These are phyloP conservation scores for Rhipidura dahli DNA, from an alignment of 2,113 vertebrate genomes.

Conservation along the genomic window DNA sequence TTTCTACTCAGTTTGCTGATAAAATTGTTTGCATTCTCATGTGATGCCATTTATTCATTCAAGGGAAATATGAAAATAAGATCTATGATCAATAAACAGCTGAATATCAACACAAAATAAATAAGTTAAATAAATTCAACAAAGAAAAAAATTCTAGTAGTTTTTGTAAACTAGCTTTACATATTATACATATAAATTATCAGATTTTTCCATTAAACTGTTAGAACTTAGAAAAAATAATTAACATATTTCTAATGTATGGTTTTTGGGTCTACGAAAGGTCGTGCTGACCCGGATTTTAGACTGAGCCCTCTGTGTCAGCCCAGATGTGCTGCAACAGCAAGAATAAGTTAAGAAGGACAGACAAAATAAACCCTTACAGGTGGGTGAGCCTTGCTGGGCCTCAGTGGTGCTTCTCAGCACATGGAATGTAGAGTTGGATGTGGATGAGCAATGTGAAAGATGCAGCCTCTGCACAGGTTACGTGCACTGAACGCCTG, in stretches of 20 bases:
- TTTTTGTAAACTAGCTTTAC: slow-evolving; percentile 74
- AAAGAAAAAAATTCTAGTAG: slow-evolving; percentile 56
- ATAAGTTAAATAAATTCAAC: slow-evolving; percentile 77
- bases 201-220: slow-evolving; percentile 63
- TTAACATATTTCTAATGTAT: slow-evolving; percentile 65
- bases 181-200: slow-evolving; percentile 81
- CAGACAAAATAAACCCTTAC: slow-evolving; percentile 29
- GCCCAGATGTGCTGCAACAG: slow-evolving; percentile 32
- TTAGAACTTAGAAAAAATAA: slow-evolving; percentile 64
- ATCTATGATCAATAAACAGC: slow-evolving; percentile 55
- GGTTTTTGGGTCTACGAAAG: slow-evolving; percentile 59
- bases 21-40: slow-evolving; percentile 18
- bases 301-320: slow-evolving; percentile 58
- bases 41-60: slow-evolving; percentile 52
- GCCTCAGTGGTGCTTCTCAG: slow-evolving; percentile 48
- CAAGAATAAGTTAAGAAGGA: slow-evolving; percentile 65
- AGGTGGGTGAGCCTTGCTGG: slow-evolving; percentile 28
- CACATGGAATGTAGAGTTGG: slow-evolving; percentile 52
- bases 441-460: slow-evolving; percentile 30
- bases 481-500: not conserved
- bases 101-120: slow-evolving; percentile 76
- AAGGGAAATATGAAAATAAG: slow-evolving; percentile 70
- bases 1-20: not conserved
- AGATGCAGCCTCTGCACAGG: slow-evolving; percentile 57
- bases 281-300: slow-evolving; percentile 2